phyloP scores from a whole-genome alignment of 2,797 vertebrate species.

The Hybognathus amarus region DNA sequence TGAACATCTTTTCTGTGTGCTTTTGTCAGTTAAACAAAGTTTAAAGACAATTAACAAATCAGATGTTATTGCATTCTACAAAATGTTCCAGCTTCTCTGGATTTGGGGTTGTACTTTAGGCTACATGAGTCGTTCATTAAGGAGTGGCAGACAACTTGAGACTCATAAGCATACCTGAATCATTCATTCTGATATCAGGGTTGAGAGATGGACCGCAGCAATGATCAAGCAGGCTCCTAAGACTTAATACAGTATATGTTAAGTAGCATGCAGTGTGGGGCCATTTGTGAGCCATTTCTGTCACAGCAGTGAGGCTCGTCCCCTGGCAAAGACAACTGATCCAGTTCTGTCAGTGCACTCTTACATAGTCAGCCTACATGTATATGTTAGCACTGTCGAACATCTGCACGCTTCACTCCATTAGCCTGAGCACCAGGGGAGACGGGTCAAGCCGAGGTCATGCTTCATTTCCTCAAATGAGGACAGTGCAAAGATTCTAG shows the following conservation, averaged over 20 bases:
- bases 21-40: too few relatives aligned
- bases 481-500: constrained; percentile 74
- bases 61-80: too few relatives aligned
- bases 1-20: too few relatives aligned
- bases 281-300: constrained; percentile 37
- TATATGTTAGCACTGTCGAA: constrained; percentile 8
- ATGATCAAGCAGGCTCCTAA: not conserved
- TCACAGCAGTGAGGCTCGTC: constrained; percentile 16
- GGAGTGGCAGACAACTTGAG: not conserved
- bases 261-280: constrained; percentile 2
- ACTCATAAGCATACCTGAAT: not conserved
- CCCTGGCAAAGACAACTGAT: constrained; percentile 45
- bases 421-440: constrained; percentile 43
- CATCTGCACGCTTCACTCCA: constrained; percentile 45
- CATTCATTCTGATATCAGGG: not conserved
- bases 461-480: constrained; percentile 76
- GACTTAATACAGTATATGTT: not conserved
- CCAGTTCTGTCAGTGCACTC: constrained; percentile 56
- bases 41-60: too few relatives aligned
- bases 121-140: not conserved
- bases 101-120: not conserved
- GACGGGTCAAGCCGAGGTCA: constrained; percentile 60
- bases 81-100: not conserved
- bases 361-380: constrained; percentile 22
- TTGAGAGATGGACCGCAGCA: not conserved